A percentile compares a stretch with the other conserved stretches of the same genome.
These are phyloP conservation scores for Drosophila micromelanica DNA, from an alignment of 1,140 invertebrate genomes.

Conservation along the genomic window DNA sequence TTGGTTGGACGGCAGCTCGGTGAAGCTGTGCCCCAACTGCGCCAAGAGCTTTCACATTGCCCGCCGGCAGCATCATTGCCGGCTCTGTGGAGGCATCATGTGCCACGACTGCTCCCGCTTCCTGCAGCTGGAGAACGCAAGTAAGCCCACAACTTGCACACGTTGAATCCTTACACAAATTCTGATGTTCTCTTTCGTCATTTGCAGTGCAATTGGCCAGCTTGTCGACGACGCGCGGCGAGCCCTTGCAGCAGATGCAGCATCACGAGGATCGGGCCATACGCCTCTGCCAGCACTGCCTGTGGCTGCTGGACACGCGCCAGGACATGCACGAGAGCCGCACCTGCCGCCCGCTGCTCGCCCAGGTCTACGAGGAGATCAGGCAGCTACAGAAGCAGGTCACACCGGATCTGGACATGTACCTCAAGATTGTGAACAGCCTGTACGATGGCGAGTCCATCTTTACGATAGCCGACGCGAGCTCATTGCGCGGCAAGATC, in stretches of 20 bases:
- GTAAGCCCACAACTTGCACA: constrained; percentile 86
- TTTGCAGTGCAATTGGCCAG: constrained; percentile 74
- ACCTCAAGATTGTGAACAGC: constrained; percentile 91
- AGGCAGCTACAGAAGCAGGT: constrained; percentile 91
- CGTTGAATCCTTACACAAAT: too few relatives aligned
- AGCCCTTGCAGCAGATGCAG: constrained; percentile 53
- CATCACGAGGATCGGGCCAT: constrained; percentile 86
- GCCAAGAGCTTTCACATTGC: constrained; percentile 94
- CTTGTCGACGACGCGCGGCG: constrained; percentile 62
- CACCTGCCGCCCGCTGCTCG: constrained; percentile 91
- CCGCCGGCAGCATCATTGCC: constrained; percentile 96
- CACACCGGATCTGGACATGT: constrained; percentile 90
- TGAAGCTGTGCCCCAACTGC: constrained; percentile 96
- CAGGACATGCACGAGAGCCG: constrained; percentile 92
- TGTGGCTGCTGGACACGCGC: constrained; percentile 90
- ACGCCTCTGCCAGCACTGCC: constrained; percentile 93
- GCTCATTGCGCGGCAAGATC: constrained; percentile 91
- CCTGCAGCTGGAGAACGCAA: constrained; percentile 92
- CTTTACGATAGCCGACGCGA: constrained; percentile 93
- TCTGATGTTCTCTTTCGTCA: too few relatives aligned
- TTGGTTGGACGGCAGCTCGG: constrained; percentile 96
- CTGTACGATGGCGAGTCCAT: constrained; percentile 92
- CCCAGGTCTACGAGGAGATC: constrained; percentile 93
- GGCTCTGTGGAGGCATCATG: constrained; percentile 97
- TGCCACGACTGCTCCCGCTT: constrained; percentile 97